Percentiles rank a stretch among this genome's conserved stretches.
Evolutionary conservation across 2,888 invertebrate genomes (phyloP).

Genomic region (Diaperis boleti): DNA sequence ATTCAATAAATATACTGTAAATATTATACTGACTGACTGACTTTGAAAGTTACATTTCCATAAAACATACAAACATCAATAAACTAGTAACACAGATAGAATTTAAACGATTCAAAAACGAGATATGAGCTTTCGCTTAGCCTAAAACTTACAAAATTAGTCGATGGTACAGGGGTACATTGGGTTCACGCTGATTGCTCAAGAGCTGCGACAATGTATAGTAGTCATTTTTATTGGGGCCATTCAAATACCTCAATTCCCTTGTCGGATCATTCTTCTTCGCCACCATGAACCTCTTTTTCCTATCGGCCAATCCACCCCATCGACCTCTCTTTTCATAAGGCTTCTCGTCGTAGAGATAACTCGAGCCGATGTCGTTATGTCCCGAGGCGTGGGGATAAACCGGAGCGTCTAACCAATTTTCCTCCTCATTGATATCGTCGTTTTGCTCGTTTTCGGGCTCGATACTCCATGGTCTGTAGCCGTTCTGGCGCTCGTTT

Average conservation of each 20-base stretch:
- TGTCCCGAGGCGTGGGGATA: conserved; percentile 64
- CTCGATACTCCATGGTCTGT: conserved; percentile 69
- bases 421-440: conserved; percentile 70
- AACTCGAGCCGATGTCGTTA: conserved; percentile 60
- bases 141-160: conserved; percentile 69
- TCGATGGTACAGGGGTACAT: conserved; percentile 73
- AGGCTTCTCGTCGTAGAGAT: conserved; percentile 54
- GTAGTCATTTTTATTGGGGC: conserved; percentile 69
- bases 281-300: conserved; percentile 75
- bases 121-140: conserved; percentile 40
- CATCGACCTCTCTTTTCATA: conserved; percentile 54
- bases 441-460: conserved; percentile 66
- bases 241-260: conserved; percentile 62
- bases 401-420: conserved; percentile 73
- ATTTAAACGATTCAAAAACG: conserved; percentile 42
- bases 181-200: conserved; percentile 68
- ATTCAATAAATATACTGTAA: conserved; percentile 47
- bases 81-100: conserved; percentile 48
- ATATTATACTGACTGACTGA: conserved; percentile 65
- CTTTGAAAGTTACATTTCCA: conserved; percentile 47
- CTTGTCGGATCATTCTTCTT: conserved; percentile 67
- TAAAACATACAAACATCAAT: conserved; percentile 53
- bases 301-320: conserved; percentile 56
- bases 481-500: conserved; percentile 66
- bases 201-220: conserved; percentile 73